phyloP scores from a whole-genome alignment of 2,113 vertebrate species.

The Colius striatus region DNA sequence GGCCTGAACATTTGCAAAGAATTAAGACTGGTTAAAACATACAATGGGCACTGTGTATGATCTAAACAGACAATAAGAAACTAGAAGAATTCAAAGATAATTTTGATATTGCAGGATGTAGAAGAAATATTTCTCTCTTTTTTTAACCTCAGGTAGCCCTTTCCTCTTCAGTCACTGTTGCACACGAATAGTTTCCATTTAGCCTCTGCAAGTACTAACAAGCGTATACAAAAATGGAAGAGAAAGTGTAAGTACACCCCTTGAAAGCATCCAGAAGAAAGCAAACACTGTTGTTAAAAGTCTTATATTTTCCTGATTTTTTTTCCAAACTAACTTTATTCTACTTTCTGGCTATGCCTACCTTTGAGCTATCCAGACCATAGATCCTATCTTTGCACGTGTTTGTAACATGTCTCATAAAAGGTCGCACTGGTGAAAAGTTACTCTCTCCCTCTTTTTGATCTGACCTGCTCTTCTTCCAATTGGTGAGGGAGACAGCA shows the following conservation, averaged over 20 bases:
- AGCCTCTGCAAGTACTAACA: background rate
- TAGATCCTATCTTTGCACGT: background rate
- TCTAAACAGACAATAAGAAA: conserved; percentile 54
- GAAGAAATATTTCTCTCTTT: background rate
- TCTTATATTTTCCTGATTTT: background rate
- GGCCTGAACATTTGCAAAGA: conserved; percentile 55
- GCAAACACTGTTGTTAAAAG: background rate
- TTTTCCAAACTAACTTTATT: background rate
- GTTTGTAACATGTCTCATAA: background rate
- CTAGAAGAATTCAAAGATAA: conserved; percentile 39
- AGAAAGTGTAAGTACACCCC: background rate
- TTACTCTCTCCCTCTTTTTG: background rate
- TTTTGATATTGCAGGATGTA: conserved; percentile 36
- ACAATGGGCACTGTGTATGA: conserved; percentile 30
- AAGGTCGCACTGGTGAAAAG: background rate
- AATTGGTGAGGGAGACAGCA: background rate
- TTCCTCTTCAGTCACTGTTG: background rate
- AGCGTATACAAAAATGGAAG: background rate
- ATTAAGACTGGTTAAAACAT: conserved; percentile 40
- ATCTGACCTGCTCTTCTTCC: background rate
- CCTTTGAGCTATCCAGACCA: background rate
- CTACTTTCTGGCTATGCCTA: background rate
- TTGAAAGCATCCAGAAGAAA: background rate
- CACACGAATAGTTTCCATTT: background rate
- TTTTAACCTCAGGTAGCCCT: background rate